Evolutionary conservation across 2,888 invertebrate species (phyloP), one percentile per base, ranked within the genome.

Genomic region (Callinectes sapidus): DNA sequence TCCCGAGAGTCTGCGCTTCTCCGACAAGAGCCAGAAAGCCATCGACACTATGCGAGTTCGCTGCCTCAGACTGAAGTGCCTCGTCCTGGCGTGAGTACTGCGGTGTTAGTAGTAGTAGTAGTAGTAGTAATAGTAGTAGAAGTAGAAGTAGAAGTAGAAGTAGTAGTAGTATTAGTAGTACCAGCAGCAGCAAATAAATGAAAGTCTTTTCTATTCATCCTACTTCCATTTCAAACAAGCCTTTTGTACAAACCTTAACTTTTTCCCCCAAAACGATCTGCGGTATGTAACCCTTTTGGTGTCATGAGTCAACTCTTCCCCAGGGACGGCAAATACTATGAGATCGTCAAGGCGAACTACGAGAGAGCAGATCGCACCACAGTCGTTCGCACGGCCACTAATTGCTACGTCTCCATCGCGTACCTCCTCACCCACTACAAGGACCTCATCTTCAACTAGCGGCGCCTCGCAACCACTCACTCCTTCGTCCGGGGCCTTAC

Each of bases 11-110:
- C 97, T 99, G 71, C 97, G 99, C 91, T 99, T 99, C 96, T 99
- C 99, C 77, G 99, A 99, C 96, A 99, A 99, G 96, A 99, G 99
- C 95, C 99, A 99, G 96, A 99, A 99, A 96, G 99, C 99, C 86
- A 99, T 99, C 95, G 99, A 99, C 96, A 98, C 99, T 89, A 96
- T 99, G 94, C 97, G 99, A 87, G 98, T 99, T 86, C 98, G 98
- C 95, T 99, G 99, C 95, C 96, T 99, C 0, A 98, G 98, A 95
- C 96, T 99, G 90, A 97, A 97, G 95, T 99, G 99, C 95, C 97
- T 99, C 94, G 98, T 98, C 28, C 96, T 99, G 86, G 99, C 98
- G 98, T 98, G 96, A 96, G 95, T 93, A 23, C 23, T 55, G 10
- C 10, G 18, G 55, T 55, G 10, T 2, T 85, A 55, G 55, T 16